Base-by-base conservation (phyloP, 2,888 invertebrate genomes). In the Venustoraphidia nigricollis region DNA sequence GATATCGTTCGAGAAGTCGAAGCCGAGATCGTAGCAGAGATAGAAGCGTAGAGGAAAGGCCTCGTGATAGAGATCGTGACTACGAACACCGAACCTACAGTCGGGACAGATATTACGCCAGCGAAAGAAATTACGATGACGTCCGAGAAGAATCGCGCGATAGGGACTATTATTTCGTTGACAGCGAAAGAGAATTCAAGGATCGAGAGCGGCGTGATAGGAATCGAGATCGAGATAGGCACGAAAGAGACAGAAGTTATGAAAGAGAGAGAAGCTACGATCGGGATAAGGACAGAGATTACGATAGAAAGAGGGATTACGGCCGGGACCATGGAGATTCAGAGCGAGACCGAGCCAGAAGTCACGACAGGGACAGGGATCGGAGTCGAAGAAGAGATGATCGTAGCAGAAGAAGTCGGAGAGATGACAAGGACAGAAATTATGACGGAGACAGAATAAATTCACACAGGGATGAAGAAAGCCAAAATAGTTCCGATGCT, bases 351-450 rank as follows among this genome's bases (percentile, higher is more conserved):
- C 51, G 47, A 48, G 49, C 43, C 34, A 42, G 47, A 37, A 41
- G 41, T 9, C 41, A 41, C 34, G 43, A 43, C 14, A 35, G 64
- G 50, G 65, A 51, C 11, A 43, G 48, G 13, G 66, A 67, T 51
- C 58, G 62, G 54, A 58, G 55, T 51, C 64, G 66, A 55, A 60
- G 63, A 53, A 64, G 66, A 52, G 62, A 66, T 57, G 66, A 66
- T 58, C 27, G 27, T 27, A 27, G 27, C 27, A 27, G 27, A 27
- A 27, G 27, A 27, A 63, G 62, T 58, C 65, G 66, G 57, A 67
- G 66, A 60, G 57, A 57, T 36, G 66, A 67, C 61, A 64, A 65
- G 64, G 58, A 58, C 38, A 46, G 52, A 49, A 50, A 51, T 36
- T 50, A 51, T 44, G 42, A 50, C 8, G 34, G 56, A 55, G 57